Conservation (phyloP, 2,888 invertebrate species). For the Cordilura impudica region DNA sequence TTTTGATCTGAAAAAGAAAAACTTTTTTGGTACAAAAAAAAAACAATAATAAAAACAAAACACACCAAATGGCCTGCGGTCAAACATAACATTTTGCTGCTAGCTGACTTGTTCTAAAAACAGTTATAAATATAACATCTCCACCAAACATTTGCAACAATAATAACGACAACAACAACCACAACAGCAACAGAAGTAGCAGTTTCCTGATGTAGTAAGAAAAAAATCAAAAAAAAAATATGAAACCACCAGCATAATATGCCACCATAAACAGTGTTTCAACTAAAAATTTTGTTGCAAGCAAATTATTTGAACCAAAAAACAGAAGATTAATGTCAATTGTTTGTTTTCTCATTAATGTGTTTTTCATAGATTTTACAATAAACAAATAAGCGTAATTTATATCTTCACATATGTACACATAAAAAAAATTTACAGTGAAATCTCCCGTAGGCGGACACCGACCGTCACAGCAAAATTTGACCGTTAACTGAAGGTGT, state of each 20-base stretch:
- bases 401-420: too few relatives aligned
- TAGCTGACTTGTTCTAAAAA: slow-evolving; percentile 31
- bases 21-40: slow-evolving; percentile 1
- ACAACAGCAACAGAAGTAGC: slow-evolving; percentile 35
- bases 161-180: slow-evolving; percentile 44
- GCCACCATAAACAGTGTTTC: slow-evolving; percentile 29
- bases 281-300: neutral
- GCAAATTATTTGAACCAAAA: neutral
- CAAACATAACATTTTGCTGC: slow-evolving; percentile 45
- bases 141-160: slow-evolving; percentile 54
- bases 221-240: slow-evolving; percentile 68
- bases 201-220: slow-evolving; percentile 58
- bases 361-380: too few relatives aligned
- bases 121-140: slow-evolving; percentile 63
- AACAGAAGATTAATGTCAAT: neutral
- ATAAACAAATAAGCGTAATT: too few relatives aligned
- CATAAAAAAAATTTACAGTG: too few relatives aligned
- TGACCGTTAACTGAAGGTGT: too few relatives aligned
- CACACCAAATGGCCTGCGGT: slow-evolving; percentile 44
- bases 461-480: too few relatives aligned
- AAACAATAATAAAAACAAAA: neutral
- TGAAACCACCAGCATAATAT: slow-evolving; percentile 54
- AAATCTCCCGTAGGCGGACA: too few relatives aligned
- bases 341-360: too few relatives aligned
- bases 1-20: slow-evolving; percentile 66